Conservation (phyloP, 2,113 vertebrate genomes). For the Arothron firmamentum region DNA sequence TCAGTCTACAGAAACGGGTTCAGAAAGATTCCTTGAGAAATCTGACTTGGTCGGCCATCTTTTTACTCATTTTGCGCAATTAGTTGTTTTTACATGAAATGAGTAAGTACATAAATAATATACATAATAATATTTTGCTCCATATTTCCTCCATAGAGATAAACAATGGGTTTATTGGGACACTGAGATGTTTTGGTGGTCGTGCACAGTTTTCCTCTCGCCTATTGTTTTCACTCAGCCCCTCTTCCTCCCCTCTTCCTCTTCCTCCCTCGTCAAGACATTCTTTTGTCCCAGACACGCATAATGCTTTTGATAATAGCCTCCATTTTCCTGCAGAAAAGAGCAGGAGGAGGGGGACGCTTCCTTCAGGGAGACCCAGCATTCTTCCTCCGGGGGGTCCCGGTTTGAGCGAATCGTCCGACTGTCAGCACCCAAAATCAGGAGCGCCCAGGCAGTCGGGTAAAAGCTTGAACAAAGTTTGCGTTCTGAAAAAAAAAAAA, state of each 20-base stretch:
- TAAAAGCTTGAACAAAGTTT: conserved; percentile 30
- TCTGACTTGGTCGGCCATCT: too few relatives aligned
- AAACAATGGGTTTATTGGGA: not conserved
- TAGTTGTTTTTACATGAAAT: too few relatives aligned
- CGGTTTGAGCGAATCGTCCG: conserved; percentile 48
- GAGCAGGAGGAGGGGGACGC: conserved; percentile 18
- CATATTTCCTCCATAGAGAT: not conserved
- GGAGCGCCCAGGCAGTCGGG: conserved; percentile 44
- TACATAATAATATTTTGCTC: too few relatives aligned
- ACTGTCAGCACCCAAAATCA: conserved; percentile 54
- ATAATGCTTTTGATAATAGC: conserved; percentile 31
- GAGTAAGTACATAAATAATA: too few relatives aligned
- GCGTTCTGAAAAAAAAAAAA: too few relatives aligned
- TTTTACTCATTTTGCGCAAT: too few relatives aligned
- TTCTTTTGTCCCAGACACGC: conserved; percentile 35
- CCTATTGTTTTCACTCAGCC: conserved; percentile 33
- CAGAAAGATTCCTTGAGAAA: too few relatives aligned
- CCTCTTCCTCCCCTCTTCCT: not conserved
- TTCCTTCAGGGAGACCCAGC: conserved; percentile 44
- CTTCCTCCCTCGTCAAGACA: conserved; percentile 16
- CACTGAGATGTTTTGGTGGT: conserved; percentile 15
- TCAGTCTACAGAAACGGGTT: too few relatives aligned
- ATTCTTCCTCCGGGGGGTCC: conserved; percentile 36
- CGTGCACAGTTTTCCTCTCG: conserved; percentile 29
- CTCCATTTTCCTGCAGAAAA: conserved; percentile 52